Conservation (phyloP, 2,113 vertebrate genomes). For the Columba janthina region DNA sequence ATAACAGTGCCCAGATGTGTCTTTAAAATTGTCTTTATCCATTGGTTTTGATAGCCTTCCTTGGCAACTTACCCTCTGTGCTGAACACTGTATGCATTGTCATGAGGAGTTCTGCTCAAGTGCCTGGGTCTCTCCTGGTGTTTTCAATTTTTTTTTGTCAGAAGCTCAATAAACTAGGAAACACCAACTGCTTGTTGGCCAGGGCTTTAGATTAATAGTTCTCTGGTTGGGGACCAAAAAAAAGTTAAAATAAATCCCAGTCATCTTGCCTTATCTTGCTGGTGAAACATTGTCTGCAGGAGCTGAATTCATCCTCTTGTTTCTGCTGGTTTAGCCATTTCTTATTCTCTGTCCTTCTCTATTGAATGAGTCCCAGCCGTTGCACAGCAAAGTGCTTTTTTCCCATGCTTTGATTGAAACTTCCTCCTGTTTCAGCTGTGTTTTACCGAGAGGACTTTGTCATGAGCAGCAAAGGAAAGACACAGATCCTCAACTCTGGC, state of each 20-base stretch:
- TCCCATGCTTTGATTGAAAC: constrained; percentile 61
- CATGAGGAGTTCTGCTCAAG: not conserved
- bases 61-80: not conserved
- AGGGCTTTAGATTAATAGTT: not conserved
- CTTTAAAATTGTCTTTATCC: constrained; percentile 28
- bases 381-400: not conserved
- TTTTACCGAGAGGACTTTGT: constrained; percentile 45
- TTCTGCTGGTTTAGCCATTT: not conserved
- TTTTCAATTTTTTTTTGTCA: not conserved
- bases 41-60: constrained; percentile 32
- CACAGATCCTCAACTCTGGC: not conserved
- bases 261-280: not conserved
- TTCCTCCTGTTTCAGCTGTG: not conserved
- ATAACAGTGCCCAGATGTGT: constrained; percentile 45
- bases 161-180: not conserved
- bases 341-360: not conserved
- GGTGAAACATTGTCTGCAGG: not conserved
- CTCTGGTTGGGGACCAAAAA: not conserved
- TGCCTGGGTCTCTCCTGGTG: not conserved
- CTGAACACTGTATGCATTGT: not conserved
- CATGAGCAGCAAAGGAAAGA: not conserved
- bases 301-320: constrained; percentile 32
- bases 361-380: not conserved
- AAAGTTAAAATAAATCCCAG: not conserved
- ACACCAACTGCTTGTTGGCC: not conserved